Base-by-base conservation (phyloP, 1,140 invertebrate species). In the Bombus superbus region DNA sequence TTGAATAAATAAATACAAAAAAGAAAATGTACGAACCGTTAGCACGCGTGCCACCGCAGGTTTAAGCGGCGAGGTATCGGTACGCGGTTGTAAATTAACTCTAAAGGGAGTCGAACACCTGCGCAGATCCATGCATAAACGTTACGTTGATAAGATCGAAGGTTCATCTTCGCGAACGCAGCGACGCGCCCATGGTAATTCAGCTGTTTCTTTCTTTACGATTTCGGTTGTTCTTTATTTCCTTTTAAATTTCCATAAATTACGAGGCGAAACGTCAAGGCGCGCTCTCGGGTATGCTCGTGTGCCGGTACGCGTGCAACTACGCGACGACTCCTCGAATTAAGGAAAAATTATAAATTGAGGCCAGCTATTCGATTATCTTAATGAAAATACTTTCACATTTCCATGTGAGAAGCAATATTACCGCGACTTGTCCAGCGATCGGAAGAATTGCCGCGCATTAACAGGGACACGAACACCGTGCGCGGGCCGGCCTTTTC, bases 61-160 rank as follows among this genome's bases (percentile, higher is more conserved):
- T 28, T 28, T 59, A 22, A 32, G 40, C 4, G 22, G 25, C 11
- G 47, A 10, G 47, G 62, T 38, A 80, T 80, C 15, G 81, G 64
- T 53, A 68, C 72, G 32, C 42, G 44, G 32, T 40, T 40, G 81
- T 66, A 83, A 75, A 83, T 80, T 87, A 40, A 72, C 35, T 53
- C 62, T 82, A 53, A 77, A 79, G 83, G 66, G 18, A 47, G 64
- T 47, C 25, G 42, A 38, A 57, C 88, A 89, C 87, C 87, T 89
- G 88, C 85, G 69, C 77, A 35, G 87, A 87, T 87, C 40, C 79
- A 81, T 62, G 64, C 62, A 59, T 77, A 85, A 82, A 88, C 64
- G 79, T 75, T 47, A 47, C 42, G 28, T 15, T 44, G 88, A 88
- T 89, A 89, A 75, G 69, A 89, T 89, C 88, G 64, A 81, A 74